Base-by-base conservation (phyloP, 2,113 vertebrate genomes). In the Cyanoderma ruficeps region DNA sequence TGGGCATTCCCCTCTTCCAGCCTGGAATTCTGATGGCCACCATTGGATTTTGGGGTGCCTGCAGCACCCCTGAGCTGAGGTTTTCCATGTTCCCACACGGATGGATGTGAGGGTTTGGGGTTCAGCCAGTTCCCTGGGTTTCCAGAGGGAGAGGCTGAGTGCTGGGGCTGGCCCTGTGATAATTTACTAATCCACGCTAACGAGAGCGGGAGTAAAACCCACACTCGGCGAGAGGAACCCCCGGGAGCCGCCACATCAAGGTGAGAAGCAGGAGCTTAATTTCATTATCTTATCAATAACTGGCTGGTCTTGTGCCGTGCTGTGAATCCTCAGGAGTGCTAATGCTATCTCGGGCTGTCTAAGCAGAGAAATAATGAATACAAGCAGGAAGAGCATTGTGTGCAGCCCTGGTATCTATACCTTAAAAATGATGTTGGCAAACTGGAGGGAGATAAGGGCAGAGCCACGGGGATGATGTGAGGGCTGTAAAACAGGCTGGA, bases 201-300 rank as follows among this genome's bases (percentile, higher is more conserved):
- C 0, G 7, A 83, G 90, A 77, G 87, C 8, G 42, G 72, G 64
- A 90, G 80, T 30, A 74, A 90, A 93, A 67, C 60, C 56, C 80
- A 55, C 86, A 20, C 80, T 15, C 11, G 0, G 33, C 46, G 15
- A 63, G 47, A 91, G 85, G 83, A 76, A 49, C 60, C 75, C 50
- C 59, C 22, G 82, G 85, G 90, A 90, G 88, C 17, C 0, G 5
- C 47, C 3, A 7, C 42, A 3, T 59, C 82, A 71, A 92, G 93
- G 90, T 96, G 96, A 94, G 94, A 83, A 91, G 52, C 83, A 74
- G 85, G 79, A 96, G 93, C 65, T 94, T 92, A 87, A 97, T 90
- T 95, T 97, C 89, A 74, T 96, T 95, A 88, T 96, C 93, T 97
- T 95, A 93, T 94, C 94, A 95, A 83, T 90, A 90, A 93, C 91